Base-by-base conservation (phyloP, 1,140 invertebrate genomes). In the Lepidurus couesii region DNA sequence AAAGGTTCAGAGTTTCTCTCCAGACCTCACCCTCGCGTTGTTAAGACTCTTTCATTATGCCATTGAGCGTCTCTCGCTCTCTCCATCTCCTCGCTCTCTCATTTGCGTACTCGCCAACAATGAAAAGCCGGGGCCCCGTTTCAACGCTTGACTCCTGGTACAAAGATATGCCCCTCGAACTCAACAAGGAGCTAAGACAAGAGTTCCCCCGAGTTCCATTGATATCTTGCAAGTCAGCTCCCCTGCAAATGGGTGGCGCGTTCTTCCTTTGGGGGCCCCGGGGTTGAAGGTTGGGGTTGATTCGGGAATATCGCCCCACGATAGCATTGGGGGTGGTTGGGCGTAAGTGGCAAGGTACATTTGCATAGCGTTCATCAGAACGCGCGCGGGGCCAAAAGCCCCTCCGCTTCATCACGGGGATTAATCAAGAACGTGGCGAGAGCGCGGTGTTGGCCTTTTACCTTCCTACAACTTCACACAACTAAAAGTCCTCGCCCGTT, bases 341-440 rank as follows among this genome's bases (percentile, higher is more conserved):
- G 53, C n/a, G 21, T 34, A 65, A 65, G 53, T 65, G 53, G 53
- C n/a, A 65, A 65, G 53, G 53, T 21, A 65, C 53, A 65, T 65
- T 65, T 65, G 53, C 53, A 65, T 65, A 65, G 53, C 53, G 53
- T 65, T 65, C 53, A 65, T 65, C 53, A 65, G 53, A 65, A 65
- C 53, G 53, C 53, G 53, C 53, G 53, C 53, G 53, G 53, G 21
- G 53, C 53, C 34, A 65, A 65, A 65, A 65, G 53, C 16, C 53
- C 53, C 53, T 65, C 53, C 16, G 8, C 53, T 65, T 21, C 53
- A 65, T 65, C 53, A 4, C 53, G 21, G 53, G 53, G 53, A 65
- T 65, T 65, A 65, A 65, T 65, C 53, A 65, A 65, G 53, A 65
- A 65, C 53, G 53, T 65, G 53, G 53, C 53, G 53, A 65, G 53